Evolutionary conservation across 2,888 invertebrate species (phyloP).

Genomic region (Lottia gigantea): DNA sequence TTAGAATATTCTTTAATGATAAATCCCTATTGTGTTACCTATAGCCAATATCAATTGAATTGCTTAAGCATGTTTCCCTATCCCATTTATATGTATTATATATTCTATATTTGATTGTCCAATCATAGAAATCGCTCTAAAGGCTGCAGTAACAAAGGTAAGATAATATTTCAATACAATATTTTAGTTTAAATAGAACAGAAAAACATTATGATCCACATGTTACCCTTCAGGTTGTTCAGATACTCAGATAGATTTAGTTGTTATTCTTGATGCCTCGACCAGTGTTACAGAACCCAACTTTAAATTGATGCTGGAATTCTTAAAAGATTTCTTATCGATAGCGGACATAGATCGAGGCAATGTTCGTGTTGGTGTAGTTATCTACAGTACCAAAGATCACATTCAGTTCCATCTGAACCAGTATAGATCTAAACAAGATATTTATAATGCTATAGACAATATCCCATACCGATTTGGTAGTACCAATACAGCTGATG

Average conservation of each 20-base stretch:
- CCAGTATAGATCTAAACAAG: slow-evolving; percentile 31
- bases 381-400: slow-evolving; percentile 43
- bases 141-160: too few relatives aligned
- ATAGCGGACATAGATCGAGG: slow-evolving; percentile 12
- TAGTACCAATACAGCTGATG: slow-evolving; percentile 55
- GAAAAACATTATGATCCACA: too few relatives aligned
- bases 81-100: too few relatives aligned
- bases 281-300: slow-evolving; percentile 46
- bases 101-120: too few relatives aligned
- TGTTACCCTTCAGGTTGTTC: slow-evolving; percentile 14
- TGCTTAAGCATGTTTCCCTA: too few relatives aligned
- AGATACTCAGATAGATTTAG: slow-evolving; percentile 30
- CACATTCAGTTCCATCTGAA: slow-evolving; percentile 49
- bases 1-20: too few relatives aligned
- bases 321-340: slow-evolving; percentile 42
- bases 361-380: slow-evolving; percentile 39
- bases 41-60: too few relatives aligned
- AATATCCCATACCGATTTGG: slow-evolving; percentile 39
- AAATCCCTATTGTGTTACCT: too few relatives aligned
- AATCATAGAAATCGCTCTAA: too few relatives aligned
- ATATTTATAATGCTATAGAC: slow-evolving; percentile 36
- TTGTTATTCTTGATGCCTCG: slow-evolving; percentile 50
- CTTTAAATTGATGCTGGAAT: slow-evolving; percentile 43
- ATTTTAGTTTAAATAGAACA: too few relatives aligned
- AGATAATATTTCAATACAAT: too few relatives aligned